phyloP scores from a whole-genome alignment of 2,113 vertebrate genomes.

The Thymallus thymallus region DNA sequence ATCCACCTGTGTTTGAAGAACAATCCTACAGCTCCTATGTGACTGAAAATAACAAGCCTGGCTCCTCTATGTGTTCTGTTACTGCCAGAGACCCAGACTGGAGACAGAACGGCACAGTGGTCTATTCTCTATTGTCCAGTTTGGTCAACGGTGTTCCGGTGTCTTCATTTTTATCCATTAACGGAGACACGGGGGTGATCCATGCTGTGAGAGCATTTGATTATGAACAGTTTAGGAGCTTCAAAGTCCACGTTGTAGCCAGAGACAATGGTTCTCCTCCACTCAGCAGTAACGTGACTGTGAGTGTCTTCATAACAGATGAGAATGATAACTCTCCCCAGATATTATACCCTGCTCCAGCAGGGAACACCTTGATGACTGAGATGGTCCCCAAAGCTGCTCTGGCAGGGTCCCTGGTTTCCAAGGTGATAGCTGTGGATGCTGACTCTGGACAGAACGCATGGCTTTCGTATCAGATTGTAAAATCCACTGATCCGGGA shows the following conservation, averaged over 20 bases:
- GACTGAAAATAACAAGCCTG: conserved; percentile 67
- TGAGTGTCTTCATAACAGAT: conserved; percentile 52
- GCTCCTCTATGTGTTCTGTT: conserved; percentile 61
- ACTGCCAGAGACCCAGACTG: conserved; percentile 60
- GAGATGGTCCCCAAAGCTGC: too few relatives aligned
- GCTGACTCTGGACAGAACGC: conserved; percentile 48
- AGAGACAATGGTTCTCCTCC: conserved; percentile 48
- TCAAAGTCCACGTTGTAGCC: conserved; percentile 33
- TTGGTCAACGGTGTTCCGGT: conserved; percentile 41
- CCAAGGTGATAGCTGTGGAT: conserved; percentile 47
- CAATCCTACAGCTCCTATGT: conserved; percentile 55
- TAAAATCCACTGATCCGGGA: conserved; percentile 38
- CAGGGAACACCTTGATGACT: not conserved
- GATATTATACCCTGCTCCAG: conserved; percentile 47
- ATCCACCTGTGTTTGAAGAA: conserved; percentile 56
- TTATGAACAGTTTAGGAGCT: conserved; percentile 41
- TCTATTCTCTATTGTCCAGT: conserved; percentile 61
- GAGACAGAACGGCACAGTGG: conserved; percentile 59
- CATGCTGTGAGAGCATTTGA: conserved; percentile 56
- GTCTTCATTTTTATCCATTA: conserved; percentile 68
- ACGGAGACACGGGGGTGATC: conserved; percentile 62
- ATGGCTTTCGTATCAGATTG: conserved; percentile 47
- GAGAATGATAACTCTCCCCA: conserved; percentile 53
- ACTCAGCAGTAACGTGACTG: conserved; percentile 34
- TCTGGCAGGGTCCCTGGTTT: conserved; percentile 42